These are phyloP conservation scores for Guaruba guarouba DNA, from an alignment of 2,113 vertebrate species.

Conservation along the genomic window DNA sequence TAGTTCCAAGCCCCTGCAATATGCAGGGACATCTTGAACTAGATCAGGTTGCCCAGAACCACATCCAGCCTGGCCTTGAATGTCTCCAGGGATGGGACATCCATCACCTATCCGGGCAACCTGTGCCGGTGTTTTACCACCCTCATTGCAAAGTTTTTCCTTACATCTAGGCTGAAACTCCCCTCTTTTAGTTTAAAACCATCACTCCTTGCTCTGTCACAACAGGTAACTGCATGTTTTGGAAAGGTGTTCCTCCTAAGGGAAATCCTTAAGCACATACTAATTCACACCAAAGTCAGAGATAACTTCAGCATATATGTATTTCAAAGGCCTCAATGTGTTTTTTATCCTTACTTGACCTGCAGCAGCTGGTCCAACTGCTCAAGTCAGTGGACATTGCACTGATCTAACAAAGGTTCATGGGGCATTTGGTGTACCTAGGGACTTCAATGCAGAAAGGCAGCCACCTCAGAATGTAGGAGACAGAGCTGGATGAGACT, in stretches of 20 bases:
- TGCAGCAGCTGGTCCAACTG: not conserved
- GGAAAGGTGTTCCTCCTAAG: not conserved
- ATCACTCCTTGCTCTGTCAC: not conserved
- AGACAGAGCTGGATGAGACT: not conserved
- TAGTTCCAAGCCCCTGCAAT: not conserved
- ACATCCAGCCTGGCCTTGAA: not conserved
- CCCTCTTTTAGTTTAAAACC: not conserved
- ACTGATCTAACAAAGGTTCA: not conserved
- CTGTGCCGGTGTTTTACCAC: not conserved
- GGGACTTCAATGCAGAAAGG: not conserved
- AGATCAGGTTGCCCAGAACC: not conserved
- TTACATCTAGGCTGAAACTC: not conserved
- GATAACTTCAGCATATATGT: not conserved
- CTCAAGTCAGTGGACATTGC: not conserved
- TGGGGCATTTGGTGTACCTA: accelerated
- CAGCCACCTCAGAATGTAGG: accelerated
- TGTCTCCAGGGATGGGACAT: not conserved
- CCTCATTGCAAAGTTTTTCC: not conserved
- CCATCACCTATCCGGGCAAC: not conserved
- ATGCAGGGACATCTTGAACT: not conserved
- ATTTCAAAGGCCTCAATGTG: not conserved
- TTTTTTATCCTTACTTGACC: not conserved
- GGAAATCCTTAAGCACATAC: not conserved
- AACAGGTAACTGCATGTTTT: not conserved
- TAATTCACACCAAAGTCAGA: not conserved